Evolutionary conservation across 1,140 invertebrate genomes (phyloP).

Genomic region (Drosophila ficusphila): DNA sequence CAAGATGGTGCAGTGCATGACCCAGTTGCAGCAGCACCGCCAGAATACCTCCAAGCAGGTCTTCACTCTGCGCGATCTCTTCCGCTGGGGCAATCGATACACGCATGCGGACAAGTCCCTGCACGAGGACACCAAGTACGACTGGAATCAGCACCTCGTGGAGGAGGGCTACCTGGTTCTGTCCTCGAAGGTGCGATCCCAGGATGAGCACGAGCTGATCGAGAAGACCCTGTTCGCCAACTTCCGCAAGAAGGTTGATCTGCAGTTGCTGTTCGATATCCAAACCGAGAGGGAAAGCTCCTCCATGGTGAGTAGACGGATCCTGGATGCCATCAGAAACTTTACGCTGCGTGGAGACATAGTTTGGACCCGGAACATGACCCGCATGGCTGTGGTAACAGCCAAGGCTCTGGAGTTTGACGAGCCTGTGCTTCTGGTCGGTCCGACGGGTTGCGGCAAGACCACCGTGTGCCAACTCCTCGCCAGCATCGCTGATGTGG

Average conservation of each 20-base stretch:
- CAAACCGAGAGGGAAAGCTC: conserved; percentile 87
- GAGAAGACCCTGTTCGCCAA: conserved; percentile 92
- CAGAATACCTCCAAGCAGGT: conserved; percentile 96
- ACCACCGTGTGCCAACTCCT: conserved; percentile 97
- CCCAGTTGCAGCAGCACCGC: conserved; percentile 93
- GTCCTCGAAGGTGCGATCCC: conserved; percentile 95
- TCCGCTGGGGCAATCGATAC: conserved; percentile 98
- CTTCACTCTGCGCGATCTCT: conserved; percentile 97
- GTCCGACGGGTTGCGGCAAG: conserved; percentile 99
- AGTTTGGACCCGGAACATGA: conserved; percentile 97
- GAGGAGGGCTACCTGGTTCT: conserved; percentile 98
- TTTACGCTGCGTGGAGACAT: conserved; percentile 90
- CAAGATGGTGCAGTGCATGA: conserved; percentile 97
- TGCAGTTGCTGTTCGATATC: conserved; percentile 91
- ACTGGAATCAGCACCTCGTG: conserved; percentile 98
- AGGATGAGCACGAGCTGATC: conserved; percentile 91
- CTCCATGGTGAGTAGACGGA: conserved; percentile 90
- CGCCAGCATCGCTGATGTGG: conserved; percentile 87
- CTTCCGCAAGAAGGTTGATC: conserved; percentile 91
- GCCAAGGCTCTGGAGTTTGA: conserved; percentile 95
- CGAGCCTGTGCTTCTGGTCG: conserved; percentile 98
- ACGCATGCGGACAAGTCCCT: conserved; percentile 87
- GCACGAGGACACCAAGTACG: conserved; percentile 88
- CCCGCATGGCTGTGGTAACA: conserved; percentile 95
- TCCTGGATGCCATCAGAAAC: conserved; percentile 88